phyloP scores from a whole-genome alignment of 1,140 invertebrate genomes.

The Drosophila ohnishii region DNA sequence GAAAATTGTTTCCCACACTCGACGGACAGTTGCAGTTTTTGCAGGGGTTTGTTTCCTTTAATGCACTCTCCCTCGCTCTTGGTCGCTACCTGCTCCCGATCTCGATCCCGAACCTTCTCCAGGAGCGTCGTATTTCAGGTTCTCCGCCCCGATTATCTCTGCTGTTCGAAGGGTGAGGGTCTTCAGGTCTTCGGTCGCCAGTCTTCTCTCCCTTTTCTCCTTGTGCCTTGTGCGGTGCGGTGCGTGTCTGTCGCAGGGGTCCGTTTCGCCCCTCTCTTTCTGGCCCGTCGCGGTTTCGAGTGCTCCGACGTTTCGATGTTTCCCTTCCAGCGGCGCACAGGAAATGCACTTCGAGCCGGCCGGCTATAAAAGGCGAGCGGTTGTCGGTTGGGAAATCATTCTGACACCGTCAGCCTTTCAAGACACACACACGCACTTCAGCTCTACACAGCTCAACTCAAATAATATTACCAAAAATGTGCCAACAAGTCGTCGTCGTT shows the following conservation, averaged over 20 bases:
- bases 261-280: constrained; percentile 41
- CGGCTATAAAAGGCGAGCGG: constrained; percentile 74
- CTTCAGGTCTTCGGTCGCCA: constrained; percentile 16
- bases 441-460: constrained; percentile 31
- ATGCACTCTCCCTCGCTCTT: constrained; percentile 47
- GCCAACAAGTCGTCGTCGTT: constrained; percentile 69
- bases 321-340: constrained; percentile 54
- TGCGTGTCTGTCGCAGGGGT: constrained; percentile 64
- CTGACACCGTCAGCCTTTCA: constrained; percentile 77
- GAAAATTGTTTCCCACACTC: constrained; percentile 83
- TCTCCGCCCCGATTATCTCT: constrained; percentile 50
- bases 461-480: constrained; percentile 65
- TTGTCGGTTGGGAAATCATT: constrained; percentile 75
- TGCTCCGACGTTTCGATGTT: constrained; percentile 16
- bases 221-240: constrained; percentile 2
- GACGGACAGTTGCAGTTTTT: constrained; percentile 74
- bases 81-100: constrained; percentile 59
- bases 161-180: constrained; percentile 60
- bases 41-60: constrained; percentile 72
- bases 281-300: constrained; percentile 16
- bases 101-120: constrained; percentile 14
- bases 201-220: constrained; percentile 19
- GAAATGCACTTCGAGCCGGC: constrained; percentile 73
- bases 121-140: constrained; percentile 72
- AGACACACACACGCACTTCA: constrained; percentile 56